Evolutionary conservation across 2,797 vertebrate genomes (phyloP).

Genomic region (Leucoraja ocellata): DNA sequence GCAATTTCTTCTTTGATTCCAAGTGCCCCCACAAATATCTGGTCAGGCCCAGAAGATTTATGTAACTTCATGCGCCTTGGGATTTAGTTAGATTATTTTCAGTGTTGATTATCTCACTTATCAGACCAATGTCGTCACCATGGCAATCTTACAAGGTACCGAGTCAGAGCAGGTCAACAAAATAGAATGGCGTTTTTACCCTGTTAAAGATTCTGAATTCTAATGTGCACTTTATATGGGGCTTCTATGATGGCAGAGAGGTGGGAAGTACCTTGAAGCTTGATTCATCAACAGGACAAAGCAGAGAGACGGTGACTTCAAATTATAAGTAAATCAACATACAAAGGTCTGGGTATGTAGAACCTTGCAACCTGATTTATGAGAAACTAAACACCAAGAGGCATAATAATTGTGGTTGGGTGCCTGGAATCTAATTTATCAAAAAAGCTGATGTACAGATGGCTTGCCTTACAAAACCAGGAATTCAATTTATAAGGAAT

Average conservation of each 20-base stretch:
- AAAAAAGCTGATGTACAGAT: background rate
- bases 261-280: background rate
- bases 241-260: background rate
- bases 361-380: background rate
- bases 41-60: too few species aligned
- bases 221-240: background rate
- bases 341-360: background rate
- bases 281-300: slow-evolving; percentile 9
- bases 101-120: background rate
- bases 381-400: background rate
- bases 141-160: background rate
- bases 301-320: background rate
- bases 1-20: too few species aligned
- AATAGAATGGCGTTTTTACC: background rate
- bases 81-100: background rate
- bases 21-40: too few species aligned
- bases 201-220: background rate
- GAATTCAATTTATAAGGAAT: slow-evolving; percentile 4
- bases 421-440: slow-evolving; percentile 1
- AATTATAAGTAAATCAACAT: slow-evolving; percentile 11
- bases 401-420: background rate
- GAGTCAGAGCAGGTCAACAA: background rate
- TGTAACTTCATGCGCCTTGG: too few species aligned
- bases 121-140: background rate
- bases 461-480: background rate